Conservation (phyloP, 2,797 vertebrate species). For the Salmo trutta region DNA sequence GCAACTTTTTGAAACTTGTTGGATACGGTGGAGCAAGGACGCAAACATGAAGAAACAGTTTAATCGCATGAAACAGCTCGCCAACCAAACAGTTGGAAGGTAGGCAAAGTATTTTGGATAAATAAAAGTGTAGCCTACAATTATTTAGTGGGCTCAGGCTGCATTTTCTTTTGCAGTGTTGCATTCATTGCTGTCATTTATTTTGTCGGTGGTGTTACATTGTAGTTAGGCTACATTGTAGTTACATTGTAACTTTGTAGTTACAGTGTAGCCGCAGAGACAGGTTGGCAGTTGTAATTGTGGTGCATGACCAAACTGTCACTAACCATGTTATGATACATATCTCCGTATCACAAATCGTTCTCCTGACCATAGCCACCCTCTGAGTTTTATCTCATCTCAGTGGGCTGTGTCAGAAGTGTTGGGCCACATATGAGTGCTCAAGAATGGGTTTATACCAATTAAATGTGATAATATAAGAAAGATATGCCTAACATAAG, state of each 20-base stretch:
- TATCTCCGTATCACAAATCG: not conserved
- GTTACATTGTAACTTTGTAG: too few relatives aligned
- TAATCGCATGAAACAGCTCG: constrained; percentile 94
- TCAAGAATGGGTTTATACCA: too few relatives aligned
- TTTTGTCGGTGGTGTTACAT: not conserved
- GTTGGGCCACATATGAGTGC: constrained; percentile 1
- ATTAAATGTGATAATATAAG: too few relatives aligned
- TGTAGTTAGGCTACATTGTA: not conserved
- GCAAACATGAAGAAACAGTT: constrained; percentile 94
- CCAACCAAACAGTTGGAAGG: constrained; percentile 97
- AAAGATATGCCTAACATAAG: too few relatives aligned
- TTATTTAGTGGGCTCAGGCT: not conserved
- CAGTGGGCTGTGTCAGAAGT: constrained; percentile 12
- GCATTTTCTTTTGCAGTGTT: not conserved
- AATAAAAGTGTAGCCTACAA: too few relatives aligned
- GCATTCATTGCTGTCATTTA: not conserved
- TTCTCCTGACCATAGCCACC: not conserved
- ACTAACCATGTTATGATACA: not conserved
- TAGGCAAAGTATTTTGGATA: constrained; percentile 52
- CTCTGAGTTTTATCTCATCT: too few relatives aligned
- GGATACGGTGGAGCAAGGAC: constrained; percentile 23
- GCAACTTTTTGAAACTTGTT: constrained; percentile 49
- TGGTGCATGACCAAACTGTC: not conserved
- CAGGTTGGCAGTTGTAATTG: too few relatives aligned
- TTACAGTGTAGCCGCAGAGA: too few relatives aligned